phyloP scores from a whole-genome alignment of 2,888 invertebrate genomes.

The Monoplex corrugatus region DNA sequence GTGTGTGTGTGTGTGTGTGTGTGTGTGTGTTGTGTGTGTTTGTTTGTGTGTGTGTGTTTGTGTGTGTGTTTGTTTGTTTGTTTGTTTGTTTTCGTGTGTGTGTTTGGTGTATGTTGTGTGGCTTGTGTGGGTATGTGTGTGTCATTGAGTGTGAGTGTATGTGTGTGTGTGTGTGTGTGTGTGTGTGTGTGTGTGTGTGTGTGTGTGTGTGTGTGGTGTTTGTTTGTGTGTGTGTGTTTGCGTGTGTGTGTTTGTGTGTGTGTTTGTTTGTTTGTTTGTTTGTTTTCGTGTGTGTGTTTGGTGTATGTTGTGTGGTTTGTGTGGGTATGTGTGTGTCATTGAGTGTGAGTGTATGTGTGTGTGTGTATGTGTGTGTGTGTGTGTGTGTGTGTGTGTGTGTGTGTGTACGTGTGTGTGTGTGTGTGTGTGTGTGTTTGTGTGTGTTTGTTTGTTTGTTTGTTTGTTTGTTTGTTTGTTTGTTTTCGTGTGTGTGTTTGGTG shows the following conservation, averaged over 20 bases:
- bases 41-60: slow-evolving; percentile 11
- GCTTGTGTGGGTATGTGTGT: slow-evolving; percentile 16
- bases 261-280: not conserved
- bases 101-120: not conserved
- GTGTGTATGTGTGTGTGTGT: slow-evolving; percentile 32
- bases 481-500: slow-evolving; percentile 1
- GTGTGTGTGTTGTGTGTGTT: slow-evolving; percentile 1
- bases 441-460: no score
- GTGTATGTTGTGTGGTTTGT: no score
- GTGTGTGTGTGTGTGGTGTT: not conserved
- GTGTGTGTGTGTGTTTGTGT: not conserved
- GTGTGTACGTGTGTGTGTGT: not conserved
- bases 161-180: slow-evolving; percentile 29
- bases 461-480: no score
- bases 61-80: not conserved
- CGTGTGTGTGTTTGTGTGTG: slow-evolving; percentile 20
- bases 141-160: not conserved
- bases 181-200: slow-evolving; percentile 14
- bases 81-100: slow-evolving; percentile 8
- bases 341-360: slow-evolving; percentile 21
- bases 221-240: not conserved
- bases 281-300: slow-evolving; percentile 9
- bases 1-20: not conserved
- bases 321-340: not conserved
- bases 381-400: slow-evolving; percentile 18